Evolutionary conservation across 2,888 invertebrate species (phyloP).

Genomic region (Latrodectus elegans): DNA sequence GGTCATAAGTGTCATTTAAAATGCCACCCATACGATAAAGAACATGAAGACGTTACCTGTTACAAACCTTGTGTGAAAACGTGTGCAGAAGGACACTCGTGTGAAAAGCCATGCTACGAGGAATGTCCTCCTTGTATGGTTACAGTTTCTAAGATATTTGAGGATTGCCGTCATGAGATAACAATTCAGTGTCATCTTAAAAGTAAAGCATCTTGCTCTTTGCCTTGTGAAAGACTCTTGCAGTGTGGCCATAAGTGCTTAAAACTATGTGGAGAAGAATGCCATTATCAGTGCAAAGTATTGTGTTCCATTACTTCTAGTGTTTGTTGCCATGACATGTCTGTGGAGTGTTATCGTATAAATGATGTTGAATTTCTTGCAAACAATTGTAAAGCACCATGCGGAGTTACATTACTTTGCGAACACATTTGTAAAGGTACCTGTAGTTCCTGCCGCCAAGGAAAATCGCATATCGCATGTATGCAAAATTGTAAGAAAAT

Average conservation of each 20-base stretch:
- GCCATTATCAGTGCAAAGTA: conserved; percentile 75
- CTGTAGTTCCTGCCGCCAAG: conserved; percentile 74
- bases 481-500: conserved; percentile 72
- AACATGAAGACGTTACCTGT: conserved; percentile 38
- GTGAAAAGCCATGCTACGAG: conserved; percentile 45
- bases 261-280: conserved; percentile 36
- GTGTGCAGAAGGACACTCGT: conserved; percentile 33
- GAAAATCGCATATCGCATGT: conserved; percentile 75
- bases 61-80: conserved; percentile 32
- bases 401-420: conserved; percentile 72
- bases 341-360: conserved; percentile 13
- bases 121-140: conserved; percentile 40
- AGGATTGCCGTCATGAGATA: conserved; percentile 68
- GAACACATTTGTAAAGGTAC: conserved; percentile 73
- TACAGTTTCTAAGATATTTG: conserved; percentile 30
- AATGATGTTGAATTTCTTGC: conserved; percentile 6
- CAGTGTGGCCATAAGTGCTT: conserved; percentile 73
- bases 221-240: conserved; percentile 72
- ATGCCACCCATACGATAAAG: conserved; percentile 69
- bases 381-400: conserved; percentile 71
- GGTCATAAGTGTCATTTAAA: conserved; percentile 74
- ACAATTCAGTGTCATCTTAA: conserved; percentile 44
- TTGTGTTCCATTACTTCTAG: conserved; percentile 70
- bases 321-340: conserved; percentile 31
- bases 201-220: conserved; percentile 70